Conservation (phyloP, 2,888 invertebrate species). For the Epistrophe eligans region DNA sequence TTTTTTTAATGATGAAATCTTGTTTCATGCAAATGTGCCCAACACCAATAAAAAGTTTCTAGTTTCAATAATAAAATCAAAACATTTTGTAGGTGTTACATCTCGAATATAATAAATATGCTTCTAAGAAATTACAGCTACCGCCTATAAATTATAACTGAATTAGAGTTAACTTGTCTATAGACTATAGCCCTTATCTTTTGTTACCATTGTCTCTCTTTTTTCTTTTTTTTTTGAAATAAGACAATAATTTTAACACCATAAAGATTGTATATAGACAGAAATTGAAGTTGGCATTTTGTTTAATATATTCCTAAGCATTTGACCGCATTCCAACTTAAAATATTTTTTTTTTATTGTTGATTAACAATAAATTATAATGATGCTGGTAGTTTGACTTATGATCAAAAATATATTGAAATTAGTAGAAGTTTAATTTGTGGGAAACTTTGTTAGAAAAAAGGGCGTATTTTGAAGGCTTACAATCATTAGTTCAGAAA, state of each 20-base stretch:
- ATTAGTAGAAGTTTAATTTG: background rate
- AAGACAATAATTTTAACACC: slow-evolving; percentile 11
- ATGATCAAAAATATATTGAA: background rate
- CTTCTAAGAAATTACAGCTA: background rate
- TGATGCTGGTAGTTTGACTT: background rate
- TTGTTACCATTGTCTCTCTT: slow-evolving; percentile 14
- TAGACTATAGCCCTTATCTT: slow-evolving; percentile 5
- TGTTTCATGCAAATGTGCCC: slow-evolving; percentile 19
- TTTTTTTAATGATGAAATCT: slow-evolving; percentile 17
- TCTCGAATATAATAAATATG: background rate
- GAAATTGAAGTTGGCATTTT: background rate
- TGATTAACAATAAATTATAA: background rate
- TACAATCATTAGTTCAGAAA: background rate
- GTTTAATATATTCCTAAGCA: slow-evolving; percentile 7
- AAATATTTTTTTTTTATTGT: background rate
- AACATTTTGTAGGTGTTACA: slow-evolving; percentile 24
- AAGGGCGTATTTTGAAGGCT: background rate
- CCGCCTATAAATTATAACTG: slow-evolving; percentile 67
- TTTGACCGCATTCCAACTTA: slow-evolving; percentile 8
- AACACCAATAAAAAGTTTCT: background rate
- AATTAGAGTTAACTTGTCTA: slow-evolving; percentile 36
- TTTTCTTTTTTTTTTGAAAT: background rate
- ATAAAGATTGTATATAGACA: background rate
- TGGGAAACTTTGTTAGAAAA: background rate
- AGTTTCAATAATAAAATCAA: background rate